A percentile compares a stretch with the other conserved stretches of the same genome.
Conservation (phyloP, 2,113 vertebrate species). For the Pituophis catenifer region DNA sequence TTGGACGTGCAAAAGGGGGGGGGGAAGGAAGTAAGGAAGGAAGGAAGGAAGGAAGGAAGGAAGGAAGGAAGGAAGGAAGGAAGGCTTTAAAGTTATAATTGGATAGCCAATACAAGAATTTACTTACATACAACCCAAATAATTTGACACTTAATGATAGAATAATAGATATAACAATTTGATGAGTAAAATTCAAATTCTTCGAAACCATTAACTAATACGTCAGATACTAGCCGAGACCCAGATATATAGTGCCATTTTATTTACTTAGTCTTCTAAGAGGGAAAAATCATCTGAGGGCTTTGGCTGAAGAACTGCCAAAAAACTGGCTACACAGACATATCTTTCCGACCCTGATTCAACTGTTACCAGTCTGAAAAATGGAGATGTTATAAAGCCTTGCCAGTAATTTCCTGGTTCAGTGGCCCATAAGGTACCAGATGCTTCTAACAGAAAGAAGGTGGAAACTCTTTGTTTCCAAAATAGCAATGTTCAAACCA, state of each 20-base stretch:
- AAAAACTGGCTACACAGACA: not conserved
- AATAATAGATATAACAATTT: constrained; percentile 27
- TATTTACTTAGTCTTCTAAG: not conserved
- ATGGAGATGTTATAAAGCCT: not conserved
- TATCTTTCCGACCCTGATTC: not conserved
- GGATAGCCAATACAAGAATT: constrained; percentile 56
- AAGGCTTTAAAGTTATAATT: constrained; percentile 51
- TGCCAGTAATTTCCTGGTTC: not conserved
- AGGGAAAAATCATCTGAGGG: not conserved
- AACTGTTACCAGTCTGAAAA: not conserved
- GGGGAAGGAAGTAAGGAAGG: not conserved
- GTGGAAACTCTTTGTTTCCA: not conserved
- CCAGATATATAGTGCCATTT: not conserved
- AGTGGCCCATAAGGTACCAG: not conserved
- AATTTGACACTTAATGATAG: constrained; percentile 38
- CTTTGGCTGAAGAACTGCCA: not conserved
- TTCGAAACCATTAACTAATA: not conserved
- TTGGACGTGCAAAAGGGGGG: constrained; percentile 68
- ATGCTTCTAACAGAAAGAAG: not conserved
- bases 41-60: not conserved
- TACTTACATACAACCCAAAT: constrained; percentile 54
- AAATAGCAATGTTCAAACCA: not conserved
- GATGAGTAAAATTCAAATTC: constrained; percentile 1
- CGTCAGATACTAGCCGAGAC: not conserved
- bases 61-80: not conserved